Evolutionary conservation across 2,113 vertebrate genomes (phyloP).

Genomic region (Vireo altiloquus): DNA sequence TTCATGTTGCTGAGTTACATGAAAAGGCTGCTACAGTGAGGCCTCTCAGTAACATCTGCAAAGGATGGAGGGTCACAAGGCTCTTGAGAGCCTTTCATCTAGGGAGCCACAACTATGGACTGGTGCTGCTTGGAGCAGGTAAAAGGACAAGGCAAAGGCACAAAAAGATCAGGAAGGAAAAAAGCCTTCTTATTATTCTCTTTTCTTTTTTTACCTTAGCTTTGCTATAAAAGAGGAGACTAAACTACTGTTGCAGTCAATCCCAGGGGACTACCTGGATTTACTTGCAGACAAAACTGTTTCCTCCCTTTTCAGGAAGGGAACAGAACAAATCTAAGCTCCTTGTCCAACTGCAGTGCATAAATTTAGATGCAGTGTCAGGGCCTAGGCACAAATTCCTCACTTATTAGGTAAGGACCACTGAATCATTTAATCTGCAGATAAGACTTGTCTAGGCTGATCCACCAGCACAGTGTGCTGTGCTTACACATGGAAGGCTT

Average conservation of each 20-base stretch:
- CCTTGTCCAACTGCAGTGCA: neutral
- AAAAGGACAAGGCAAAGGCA: neutral
- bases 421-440: slow-evolving; percentile 57
- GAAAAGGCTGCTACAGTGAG: neutral
- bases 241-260: neutral
- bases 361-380: slow-evolving; percentile 27
- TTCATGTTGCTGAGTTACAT: neutral
- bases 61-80: neutral
- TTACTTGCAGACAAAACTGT: neutral
- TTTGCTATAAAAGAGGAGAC: neutral
- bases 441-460: slow-evolving; percentile 46
- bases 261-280: neutral
- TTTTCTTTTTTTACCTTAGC: neutral
- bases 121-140: neutral
- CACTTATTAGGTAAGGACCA: slow-evolving; percentile 55
- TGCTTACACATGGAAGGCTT: neutral
- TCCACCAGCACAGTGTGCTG: neutral
- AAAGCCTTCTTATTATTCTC: neutral
- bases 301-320: slow-evolving; percentile 16
- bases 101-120: neutral
- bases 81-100: neutral
- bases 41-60: neutral
- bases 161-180: neutral
- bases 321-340: slow-evolving; percentile 25
- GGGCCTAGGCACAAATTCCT: slow-evolving; percentile 47